Evolutionary conservation across 2,888 invertebrate genomes (phyloP).

Genomic region (Drosophila differens): DNA sequence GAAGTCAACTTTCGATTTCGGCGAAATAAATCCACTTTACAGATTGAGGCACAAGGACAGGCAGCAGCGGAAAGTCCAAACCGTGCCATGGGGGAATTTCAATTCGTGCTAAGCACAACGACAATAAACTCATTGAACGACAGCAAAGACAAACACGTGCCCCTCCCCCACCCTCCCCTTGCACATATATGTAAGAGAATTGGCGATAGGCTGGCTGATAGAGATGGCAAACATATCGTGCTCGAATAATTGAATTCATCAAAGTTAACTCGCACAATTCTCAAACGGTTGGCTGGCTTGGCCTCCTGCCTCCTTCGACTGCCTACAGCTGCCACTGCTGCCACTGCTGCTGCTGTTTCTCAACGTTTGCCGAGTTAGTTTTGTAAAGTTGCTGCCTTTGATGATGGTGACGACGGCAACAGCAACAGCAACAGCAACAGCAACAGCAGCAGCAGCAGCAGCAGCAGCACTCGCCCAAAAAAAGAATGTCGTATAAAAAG

Average conservation of each 20-base stretch:
- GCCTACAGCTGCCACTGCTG: conserved; percentile 6
- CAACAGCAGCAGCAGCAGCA: background rate
- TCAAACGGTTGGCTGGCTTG: conserved; percentile 43
- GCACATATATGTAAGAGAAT: conserved; percentile 23
- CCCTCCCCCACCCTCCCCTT: background rate
- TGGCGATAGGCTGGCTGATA: conserved; percentile 19
- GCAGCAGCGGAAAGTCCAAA: conserved; percentile 9
- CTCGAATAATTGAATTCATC: conserved; percentile 79
- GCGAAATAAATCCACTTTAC: conserved; percentile 77
- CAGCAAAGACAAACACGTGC: conserved; percentile 68
- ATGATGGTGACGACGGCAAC: conserved; percentile 47
- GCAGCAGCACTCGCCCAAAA: conserved; percentile 45
- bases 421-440: background rate
- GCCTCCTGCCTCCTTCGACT: background rate
- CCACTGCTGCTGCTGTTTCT: conserved; percentile 37
- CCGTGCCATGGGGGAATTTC: conserved; percentile 60
- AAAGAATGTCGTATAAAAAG: conserved; percentile 69
- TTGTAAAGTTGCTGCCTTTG: conserved; percentile 74
- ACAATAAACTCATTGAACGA: conserved; percentile 74
- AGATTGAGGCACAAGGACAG: conserved; percentile 62
- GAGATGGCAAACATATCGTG: conserved; percentile 49
- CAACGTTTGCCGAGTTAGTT: conserved; percentile 67
- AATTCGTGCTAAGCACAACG: conserved; percentile 70
- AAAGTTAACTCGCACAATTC: conserved; percentile 81
- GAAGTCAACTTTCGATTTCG: conserved; percentile 78